A percentile compares a stretch with the other conserved stretches of the same genome.
These are phyloP conservation scores for Datnioides undecimradiatus DNA, from an alignment of 2,113 vertebrate species.

Conservation along the genomic window DNA sequence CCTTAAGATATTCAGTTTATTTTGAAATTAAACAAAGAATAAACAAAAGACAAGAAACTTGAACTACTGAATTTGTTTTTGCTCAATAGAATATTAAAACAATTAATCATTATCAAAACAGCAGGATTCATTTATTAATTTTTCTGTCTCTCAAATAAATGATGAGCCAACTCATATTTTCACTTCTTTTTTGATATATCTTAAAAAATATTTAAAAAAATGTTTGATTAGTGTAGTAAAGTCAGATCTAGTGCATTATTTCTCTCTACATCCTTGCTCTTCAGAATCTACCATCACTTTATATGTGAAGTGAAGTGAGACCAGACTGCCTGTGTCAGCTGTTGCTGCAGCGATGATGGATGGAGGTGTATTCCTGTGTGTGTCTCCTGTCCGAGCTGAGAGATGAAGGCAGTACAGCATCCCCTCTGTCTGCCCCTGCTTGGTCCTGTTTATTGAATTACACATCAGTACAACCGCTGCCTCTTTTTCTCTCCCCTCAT, in stretches of 20 bases:
- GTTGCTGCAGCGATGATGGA: slow-evolving; percentile 44
- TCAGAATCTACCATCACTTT: not conserved
- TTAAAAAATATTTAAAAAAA: not conserved
- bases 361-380: slow-evolving; percentile 18
- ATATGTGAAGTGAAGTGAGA: not conserved
- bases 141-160: not conserved
- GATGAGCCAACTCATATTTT: no score
- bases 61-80: not conserved
- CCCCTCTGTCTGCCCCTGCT: slow-evolving; percentile 69
- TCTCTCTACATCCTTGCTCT: not conserved
- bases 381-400: slow-evolving; percentile 48
- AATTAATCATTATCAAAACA: not conserved
- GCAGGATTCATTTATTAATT: no score
- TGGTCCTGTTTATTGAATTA: slow-evolving; percentile 86
- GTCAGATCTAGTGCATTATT: not conserved
- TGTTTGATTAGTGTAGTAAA: not conserved
- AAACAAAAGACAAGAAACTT: not conserved
- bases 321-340: not conserved
- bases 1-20: not conserved
- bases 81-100: not conserved
- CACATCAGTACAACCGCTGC: slow-evolving; percentile 85
- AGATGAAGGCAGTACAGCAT: slow-evolving; percentile 71
- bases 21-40: no score
- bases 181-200: not conserved
- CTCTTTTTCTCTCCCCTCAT: slow-evolving; percentile 70